Evolutionary conservation across 2,113 vertebrate genomes (phyloP), one percentile per base, ranked within the genome.

Genomic region (Prunella himalayana): DNA sequence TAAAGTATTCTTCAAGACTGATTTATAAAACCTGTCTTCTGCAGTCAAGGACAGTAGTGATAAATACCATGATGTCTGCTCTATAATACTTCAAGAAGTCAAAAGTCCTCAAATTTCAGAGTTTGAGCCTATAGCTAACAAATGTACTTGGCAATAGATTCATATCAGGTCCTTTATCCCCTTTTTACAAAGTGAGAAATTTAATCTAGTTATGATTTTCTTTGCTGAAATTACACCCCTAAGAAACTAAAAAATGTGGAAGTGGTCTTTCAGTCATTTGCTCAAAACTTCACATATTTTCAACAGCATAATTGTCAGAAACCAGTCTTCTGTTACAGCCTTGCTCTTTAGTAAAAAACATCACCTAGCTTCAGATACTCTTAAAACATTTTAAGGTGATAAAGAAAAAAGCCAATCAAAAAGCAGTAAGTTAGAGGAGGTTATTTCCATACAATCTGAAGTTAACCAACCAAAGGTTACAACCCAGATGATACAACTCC

Each of bases 1-100:
- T 92, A 71, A 79, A 75, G 42, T 61, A 83, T 76, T 68, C 51
- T 78, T 94, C 23, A 37, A 79, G 64, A 90, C 11, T 60, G n/a
- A 57, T 90, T 66, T 85, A 83, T 72, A 95, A 95, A 96, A 95
- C 41, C 13, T 92, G 20, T 54, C 39, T 91, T 82, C 75, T 83
- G 21, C 33, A 80, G 28, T 94, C 59, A 94, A 87, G 4, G 15
- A 51, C 15, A 93, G 59, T 50, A 68, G 33, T 66, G 57, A 94
- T 77, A 95, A 69, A 72, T 53, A 54, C 25, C 41, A 71, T 76
- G 53, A 64, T 13, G 25, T 60, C 49, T 85, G 50, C 35, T 88
- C 70, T 78, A 16, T 37, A 79, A 85, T 56, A 63, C 31, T 41
- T 41, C 27, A 66, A 76, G 42, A 64, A 84, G 24, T 60, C 13